Conservation (phyloP, 1,140 invertebrate genomes). For the Anthonomus grandis region DNA sequence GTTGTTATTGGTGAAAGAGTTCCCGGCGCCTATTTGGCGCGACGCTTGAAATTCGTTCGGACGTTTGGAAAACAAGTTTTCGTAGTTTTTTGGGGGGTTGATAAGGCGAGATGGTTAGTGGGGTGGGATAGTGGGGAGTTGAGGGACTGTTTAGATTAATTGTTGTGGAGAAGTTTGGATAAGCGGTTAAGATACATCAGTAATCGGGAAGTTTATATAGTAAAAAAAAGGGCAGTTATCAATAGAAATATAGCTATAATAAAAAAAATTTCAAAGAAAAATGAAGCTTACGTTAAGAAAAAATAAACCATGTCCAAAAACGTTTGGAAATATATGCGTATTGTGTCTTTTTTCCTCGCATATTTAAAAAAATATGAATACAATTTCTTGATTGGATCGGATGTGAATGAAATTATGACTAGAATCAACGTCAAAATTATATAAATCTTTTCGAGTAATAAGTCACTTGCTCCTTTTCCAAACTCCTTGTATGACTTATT, state of each 20-base stretch:
- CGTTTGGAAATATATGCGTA: no score
- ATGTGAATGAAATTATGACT: no score
- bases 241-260: not conserved
- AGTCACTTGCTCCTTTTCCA: no score
- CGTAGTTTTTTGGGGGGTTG: not conserved
- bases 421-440: no score
- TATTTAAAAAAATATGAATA: no score
- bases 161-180: not conserved
- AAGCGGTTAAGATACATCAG: not conserved
- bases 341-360: no score
- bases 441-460: no score
- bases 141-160: not conserved
- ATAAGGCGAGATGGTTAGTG: not conserved
- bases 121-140: not conserved
- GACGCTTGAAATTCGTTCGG: slow-evolving; percentile 18
- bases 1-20: no score
- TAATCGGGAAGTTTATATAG: not conserved
- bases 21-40: slow-evolving; percentile 22
- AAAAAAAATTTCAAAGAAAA: not conserved
- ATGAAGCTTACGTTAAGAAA: no score
- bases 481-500: no score
- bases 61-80: slow-evolving; percentile 13
- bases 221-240: not conserved
- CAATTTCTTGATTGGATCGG: no score
- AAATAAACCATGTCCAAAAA: no score